Base-by-base conservation (phyloP, 2,888 invertebrate genomes). In the Oscheius onirici region DNA sequence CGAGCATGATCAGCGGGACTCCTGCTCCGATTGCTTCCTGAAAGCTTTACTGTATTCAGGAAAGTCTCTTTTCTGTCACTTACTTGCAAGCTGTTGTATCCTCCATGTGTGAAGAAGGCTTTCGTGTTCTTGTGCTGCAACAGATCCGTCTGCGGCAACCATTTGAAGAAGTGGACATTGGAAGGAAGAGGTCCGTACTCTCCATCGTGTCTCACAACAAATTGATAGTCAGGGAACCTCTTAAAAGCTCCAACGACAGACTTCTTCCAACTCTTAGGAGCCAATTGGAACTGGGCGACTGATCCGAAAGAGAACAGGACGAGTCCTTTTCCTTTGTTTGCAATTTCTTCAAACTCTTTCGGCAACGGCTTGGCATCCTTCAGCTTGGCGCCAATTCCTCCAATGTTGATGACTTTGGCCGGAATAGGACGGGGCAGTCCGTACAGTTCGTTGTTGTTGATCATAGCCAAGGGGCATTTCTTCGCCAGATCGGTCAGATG, bases 61-160 rank as follows among this genome's bases (percentile, higher is more conserved):
- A 17, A n/a, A n/a, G 17, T 17, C 51, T 17, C 17, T 11, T 11
- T 10, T 51, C 51, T 51, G 6, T 57, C n/a, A 3, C 58, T 57
- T 44, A 79, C 93, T 0, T 92, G 91, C 43, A 91, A 87, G 66
- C 93, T 92, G 80, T 93, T 90, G 83, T 92, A 91, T 0, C 93
- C 93, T 0, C 92, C 92, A 85, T 93, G 93, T 0, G 92, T 91
- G 77, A 93, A 90, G 83, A 92, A 93, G 0, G 91, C 91, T 70
- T 91, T 88, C 0, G 92, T 91, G 79, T 92, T 92, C 0, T 91
- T 92, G 86, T 93, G 92, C 2, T 89, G 73, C 3, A 83, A 63
- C 5, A 83, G 70, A 67, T 83, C 83, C 22, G 78, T 72, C 52
- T 83, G 83, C 11, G 83, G 83, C 15, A 83, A 66, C 83, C 83